phyloP scores from a whole-genome alignment of 2,888 invertebrate genomes.

The Merodon equestris region DNA sequence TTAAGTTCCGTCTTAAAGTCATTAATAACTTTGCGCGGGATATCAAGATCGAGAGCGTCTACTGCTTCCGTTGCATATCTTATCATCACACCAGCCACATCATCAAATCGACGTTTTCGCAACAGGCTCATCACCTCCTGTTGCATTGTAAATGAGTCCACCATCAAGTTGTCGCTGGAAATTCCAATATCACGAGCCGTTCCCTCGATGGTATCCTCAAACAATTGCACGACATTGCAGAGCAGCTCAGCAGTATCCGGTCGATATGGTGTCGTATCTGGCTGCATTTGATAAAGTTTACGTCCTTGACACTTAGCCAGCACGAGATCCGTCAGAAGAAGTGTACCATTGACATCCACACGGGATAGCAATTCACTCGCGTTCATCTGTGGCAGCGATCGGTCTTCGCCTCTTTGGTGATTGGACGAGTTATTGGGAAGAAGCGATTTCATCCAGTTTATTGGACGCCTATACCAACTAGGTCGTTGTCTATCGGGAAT shows the following conservation, averaged over 20 bases:
- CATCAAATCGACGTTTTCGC: constrained; percentile 7
- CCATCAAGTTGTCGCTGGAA: neutral
- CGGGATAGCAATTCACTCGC: constrained; percentile 16
- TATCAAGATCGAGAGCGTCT: neutral
- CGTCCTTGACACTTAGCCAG: constrained; percentile 30
- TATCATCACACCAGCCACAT: neutral
- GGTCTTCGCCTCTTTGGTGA: too few relatives aligned
- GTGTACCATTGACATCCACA: constrained; percentile 20
- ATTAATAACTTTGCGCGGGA: neutral
- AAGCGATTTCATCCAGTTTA: constrained; percentile 5
- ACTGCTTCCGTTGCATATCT: neutral
- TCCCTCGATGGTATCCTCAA: constrained; percentile 18
- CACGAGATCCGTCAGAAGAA: constrained; percentile 27
- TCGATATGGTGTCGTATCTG: neutral
- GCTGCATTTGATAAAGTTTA: constrained; percentile 3
- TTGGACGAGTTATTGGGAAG: neutral
- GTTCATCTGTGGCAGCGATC: too few relatives aligned
- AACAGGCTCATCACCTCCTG: constrained; percentile 19
- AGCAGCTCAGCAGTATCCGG: constrained; percentile 2
- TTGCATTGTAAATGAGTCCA: constrained; percentile 27
- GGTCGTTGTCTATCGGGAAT: neutral
- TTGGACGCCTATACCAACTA: constrained; percentile 9
- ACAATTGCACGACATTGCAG: constrained; percentile 25
- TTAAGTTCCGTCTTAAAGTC: neutral
- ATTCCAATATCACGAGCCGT: constrained; percentile 25